These are phyloP conservation scores for Panurus biarmicus DNA, from an alignment of 2,113 vertebrate genomes.

Conservation along the genomic window DNA sequence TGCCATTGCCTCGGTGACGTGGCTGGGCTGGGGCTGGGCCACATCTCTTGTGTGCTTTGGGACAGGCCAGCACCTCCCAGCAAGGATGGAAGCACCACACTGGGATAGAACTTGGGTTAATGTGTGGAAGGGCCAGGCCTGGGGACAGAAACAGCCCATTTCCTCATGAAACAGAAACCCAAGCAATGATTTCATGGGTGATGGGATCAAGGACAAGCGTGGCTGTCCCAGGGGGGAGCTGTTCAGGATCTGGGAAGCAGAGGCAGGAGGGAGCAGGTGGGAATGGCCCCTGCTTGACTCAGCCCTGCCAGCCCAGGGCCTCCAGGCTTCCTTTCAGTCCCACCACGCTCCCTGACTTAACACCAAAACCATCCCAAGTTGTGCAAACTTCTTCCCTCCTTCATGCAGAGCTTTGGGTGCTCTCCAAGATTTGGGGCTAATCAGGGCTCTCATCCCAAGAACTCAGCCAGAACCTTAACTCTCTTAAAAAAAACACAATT, in stretches of 20 bases:
- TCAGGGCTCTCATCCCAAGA: neutral
- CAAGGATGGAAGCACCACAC: neutral
- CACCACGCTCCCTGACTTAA: neutral
- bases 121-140: neutral
- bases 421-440: neutral
- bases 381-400: neutral
- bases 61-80: neutral
- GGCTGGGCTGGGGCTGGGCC: neutral
- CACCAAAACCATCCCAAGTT: neutral
- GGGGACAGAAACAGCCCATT: neutral
- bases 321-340: neutral
- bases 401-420: neutral
- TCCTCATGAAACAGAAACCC: neutral
- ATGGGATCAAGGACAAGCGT: neutral
- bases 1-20: accelerated
- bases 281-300: neutral
- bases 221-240: neutral
- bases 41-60: neutral
- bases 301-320: neutral
- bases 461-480: neutral
- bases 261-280: neutral
- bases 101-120: neutral
- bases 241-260: neutral
- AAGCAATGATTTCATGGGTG: neutral
- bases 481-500: neutral